Percentiles rank a stretch among this genome's conserved stretches.
Evolutionary conservation across 1,140 invertebrate species (phyloP).

Genomic region (Tetramorium parvispinum): DNA sequence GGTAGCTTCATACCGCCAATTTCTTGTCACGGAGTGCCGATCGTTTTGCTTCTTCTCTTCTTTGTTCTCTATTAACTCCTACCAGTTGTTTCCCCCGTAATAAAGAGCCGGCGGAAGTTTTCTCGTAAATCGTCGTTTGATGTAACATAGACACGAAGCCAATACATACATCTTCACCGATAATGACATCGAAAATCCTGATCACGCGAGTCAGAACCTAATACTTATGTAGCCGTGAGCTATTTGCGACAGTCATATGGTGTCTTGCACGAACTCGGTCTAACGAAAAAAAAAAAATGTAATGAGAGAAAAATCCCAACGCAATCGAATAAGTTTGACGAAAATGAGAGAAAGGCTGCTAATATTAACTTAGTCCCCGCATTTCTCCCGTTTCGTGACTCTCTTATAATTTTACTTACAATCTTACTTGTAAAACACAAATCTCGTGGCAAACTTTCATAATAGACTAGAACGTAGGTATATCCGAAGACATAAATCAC

Average conservation of each 20-base stretch:
- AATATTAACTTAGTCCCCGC: constrained; percentile 19
- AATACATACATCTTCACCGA: constrained; percentile 63
- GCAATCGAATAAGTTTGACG: constrained; percentile 30
- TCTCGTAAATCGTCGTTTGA: constrained; percentile 57
- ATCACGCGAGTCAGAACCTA: constrained; percentile 44
- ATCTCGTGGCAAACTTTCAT: constrained; percentile 10
- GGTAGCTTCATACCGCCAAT: constrained; percentile 2
- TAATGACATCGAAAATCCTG: constrained; percentile 66
- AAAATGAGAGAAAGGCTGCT: not conserved
- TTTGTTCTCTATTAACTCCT: not conserved
- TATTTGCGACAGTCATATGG: constrained; percentile 14
- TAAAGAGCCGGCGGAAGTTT: constrained; percentile 18
- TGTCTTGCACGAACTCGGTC: constrained; percentile 19
- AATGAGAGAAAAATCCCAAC: constrained; percentile 27
- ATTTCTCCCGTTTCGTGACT: constrained; percentile 23
- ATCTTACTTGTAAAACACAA: constrained; percentile 41
- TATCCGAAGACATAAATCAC: constrained; percentile 15
- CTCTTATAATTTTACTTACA: constrained; percentile 35
- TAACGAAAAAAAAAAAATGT: constrained; percentile 13
- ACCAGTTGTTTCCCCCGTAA: constrained; percentile 11
- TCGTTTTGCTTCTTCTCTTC: not conserved
- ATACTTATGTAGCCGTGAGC: not conserved
- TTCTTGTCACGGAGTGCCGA: constrained; percentile 8
- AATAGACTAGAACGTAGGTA: constrained; percentile 9
- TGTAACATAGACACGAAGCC: constrained; percentile 67